Evolutionary conservation across 2,113 vertebrate species (phyloP).

Genomic region (Astatotilapia flaviijosephi): DNA sequence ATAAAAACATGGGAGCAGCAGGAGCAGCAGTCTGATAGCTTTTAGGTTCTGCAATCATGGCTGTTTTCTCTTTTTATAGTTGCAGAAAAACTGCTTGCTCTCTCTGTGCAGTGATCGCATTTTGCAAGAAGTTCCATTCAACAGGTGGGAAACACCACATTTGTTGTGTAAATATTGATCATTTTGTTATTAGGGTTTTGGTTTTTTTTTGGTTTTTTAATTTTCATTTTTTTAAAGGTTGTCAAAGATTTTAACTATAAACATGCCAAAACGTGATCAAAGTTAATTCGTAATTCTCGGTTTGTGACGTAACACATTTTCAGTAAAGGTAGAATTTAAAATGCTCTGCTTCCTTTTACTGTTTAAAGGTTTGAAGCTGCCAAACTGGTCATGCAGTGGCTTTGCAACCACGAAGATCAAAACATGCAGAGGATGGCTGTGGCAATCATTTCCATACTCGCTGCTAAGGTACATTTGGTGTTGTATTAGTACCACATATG

Average conservation of each 20-base stretch:
- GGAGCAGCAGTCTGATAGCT: neutral
- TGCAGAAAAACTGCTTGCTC: constrained; percentile 98
- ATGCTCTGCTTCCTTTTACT: neutral
- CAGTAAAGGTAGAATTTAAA: neutral
- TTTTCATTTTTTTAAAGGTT: neutral
- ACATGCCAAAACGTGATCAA: neutral
- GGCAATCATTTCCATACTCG: constrained; percentile 96
- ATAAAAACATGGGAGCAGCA: neutral
- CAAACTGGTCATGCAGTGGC: constrained; percentile 99
- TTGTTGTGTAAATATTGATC: neutral
- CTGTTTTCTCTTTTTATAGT: constrained; percentile 61
- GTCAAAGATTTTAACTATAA: neutral
- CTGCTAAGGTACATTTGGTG: constrained; percentile 84
- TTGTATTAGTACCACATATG: neutral
- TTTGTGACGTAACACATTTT: neutral
- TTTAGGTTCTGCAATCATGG: neutral
- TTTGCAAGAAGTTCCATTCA: constrained; percentile 97
- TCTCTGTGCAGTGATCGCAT: constrained; percentile 98
- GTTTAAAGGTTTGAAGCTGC: constrained; percentile 91
- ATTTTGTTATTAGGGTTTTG: neutral
- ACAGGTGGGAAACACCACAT: constrained; percentile 74
- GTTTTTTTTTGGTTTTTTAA: accelerated
- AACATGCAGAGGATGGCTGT: constrained; percentile 99
- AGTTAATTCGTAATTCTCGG: accelerated
- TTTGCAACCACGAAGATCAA: constrained; percentile 98